Base-by-base conservation (phyloP, 2,113 vertebrate species). In the Oreochromis spilurus region DNA sequence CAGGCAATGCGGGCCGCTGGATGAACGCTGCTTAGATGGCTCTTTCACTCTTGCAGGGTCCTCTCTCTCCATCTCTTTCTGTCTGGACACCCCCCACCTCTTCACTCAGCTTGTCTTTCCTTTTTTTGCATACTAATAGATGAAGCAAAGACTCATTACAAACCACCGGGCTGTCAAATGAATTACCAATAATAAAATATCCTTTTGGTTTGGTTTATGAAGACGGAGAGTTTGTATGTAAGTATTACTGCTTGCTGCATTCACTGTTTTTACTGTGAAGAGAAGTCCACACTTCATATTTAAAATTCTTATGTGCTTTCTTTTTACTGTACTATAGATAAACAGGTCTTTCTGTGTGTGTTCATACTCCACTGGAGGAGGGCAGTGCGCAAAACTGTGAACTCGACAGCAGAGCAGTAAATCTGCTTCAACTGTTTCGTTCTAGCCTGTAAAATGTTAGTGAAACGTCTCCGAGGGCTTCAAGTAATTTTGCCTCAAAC, bases 91-190 rank as follows among this genome's bases (percentile, higher is more conserved):
- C 91, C 67, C 87, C 89, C 84, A 58, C 81, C 78, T 65, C 84
- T 80, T 9, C 78, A 85, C 90, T 60, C 84, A 85, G 85, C 86
- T 84, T 84, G 75, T 65, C 81, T 87, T 81, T 83, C 43, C 90
- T 92, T 86, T 87, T 87, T 93, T 83, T 93, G 94, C 94, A 96
- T 96, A 94, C 92, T 96, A 96, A 96, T 95, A 57, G 77, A 80
- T 53, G 55, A 34, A 89, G 79, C 81, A 65, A 94, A 91, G 80
- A 70, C 90, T 79, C 88, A 92, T 90, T 86, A 86, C 77, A 88
- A 93, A 89, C 57, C 17, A 67, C 19, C 54, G 86, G 50, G 29
- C 81, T 91, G 90, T 93, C 91, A 91, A 79, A 90, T 70, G 62
- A 88, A 89, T 90, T 90, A 91, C 91, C 90, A 87, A 84, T 92